Percentiles rank a stretch among this genome's conserved stretches.
Evolutionary conservation across 2,797 vertebrate genomes (phyloP).

Genomic region (Pempheris klunzingeri): DNA sequence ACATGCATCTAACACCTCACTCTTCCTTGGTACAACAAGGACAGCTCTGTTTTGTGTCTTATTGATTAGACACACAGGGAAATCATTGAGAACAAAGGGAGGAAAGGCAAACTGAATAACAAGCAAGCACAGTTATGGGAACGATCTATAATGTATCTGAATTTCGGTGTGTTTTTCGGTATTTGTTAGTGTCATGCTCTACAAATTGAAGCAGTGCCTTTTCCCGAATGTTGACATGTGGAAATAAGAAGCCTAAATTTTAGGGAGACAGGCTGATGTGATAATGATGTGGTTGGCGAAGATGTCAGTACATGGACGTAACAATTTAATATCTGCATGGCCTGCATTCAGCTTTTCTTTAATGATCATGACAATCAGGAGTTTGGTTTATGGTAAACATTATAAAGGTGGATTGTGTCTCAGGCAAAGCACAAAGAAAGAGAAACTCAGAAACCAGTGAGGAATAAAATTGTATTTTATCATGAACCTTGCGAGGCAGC

Average conservation of each 20-base stretch:
- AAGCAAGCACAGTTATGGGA: conserved; percentile 74
- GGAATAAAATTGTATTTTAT: not conserved
- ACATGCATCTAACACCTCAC: conserved; percentile 22
- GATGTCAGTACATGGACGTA: not conserved
- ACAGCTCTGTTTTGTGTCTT: conserved; percentile 62
- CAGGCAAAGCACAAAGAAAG: conserved; percentile 4
- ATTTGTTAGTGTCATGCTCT: conserved; percentile 25
- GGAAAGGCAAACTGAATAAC: conserved; percentile 50
- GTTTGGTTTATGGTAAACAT: not conserved
- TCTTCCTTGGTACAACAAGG: conserved; percentile 60
- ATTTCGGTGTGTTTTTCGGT: conserved; percentile 38
- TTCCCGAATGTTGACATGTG: conserved; percentile 12
- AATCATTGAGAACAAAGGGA: conserved; percentile 72
- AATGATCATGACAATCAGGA: not conserved
- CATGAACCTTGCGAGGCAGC: not conserved
- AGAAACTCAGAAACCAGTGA: not conserved
- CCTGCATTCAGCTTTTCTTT: not conserved
- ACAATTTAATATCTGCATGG: not conserved
- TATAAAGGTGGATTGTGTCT: not conserved
- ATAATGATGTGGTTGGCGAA: conserved; percentile 2
- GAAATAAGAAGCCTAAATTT: conserved; percentile 13
- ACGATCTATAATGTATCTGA: conserved; percentile 73
- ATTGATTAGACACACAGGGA: conserved; percentile 71
- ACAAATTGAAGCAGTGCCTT: conserved; percentile 32
- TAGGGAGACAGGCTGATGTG: conserved; percentile 8